A percentile compares a stretch with the other conserved stretches of the same genome.
These are phyloP conservation scores for Nilaparvata lugens DNA, from an alignment of 1,140 invertebrate species.

Conservation along the genomic window DNA sequence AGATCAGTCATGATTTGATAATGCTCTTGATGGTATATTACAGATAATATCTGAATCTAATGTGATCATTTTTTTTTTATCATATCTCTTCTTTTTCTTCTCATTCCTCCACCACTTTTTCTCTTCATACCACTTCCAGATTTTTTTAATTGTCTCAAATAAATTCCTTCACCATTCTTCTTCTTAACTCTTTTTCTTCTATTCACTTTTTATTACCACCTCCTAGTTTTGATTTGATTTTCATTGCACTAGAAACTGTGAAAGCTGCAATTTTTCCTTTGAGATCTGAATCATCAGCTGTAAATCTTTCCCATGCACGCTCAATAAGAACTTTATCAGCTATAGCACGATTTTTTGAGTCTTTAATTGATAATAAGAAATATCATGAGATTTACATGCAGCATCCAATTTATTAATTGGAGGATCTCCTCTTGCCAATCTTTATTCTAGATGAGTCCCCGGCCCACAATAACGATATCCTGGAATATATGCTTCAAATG, in stretches of 20 bases:
- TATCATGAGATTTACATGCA: constrained; percentile 37
- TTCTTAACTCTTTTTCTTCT: not conserved
- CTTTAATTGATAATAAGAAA: constrained; percentile 30
- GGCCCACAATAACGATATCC: constrained; percentile 26
- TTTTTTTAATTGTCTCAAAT: constrained; percentile 23
- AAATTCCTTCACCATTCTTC: constrained; percentile 28
- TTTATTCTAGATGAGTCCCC: constrained; percentile 33
- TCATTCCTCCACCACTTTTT: not conserved
- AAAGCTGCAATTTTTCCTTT: constrained; percentile 32
- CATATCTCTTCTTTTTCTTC: not conserved
- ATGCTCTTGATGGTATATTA: constrained; percentile 1
- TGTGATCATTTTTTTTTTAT: not conserved
- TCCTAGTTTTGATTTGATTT: constrained; percentile 31
- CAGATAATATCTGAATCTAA: not conserved
- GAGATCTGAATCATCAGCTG: constrained; percentile 31
- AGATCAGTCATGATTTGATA: not conserved
- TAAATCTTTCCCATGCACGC: constrained; percentile 31
- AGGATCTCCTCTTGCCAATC: constrained; percentile 33
- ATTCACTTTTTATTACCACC: not conserved
- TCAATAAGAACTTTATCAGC: constrained; percentile 33
- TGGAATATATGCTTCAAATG: constrained; percentile 9
- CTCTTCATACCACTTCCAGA: constrained; percentile 1
- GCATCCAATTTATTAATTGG: constrained; percentile 36
- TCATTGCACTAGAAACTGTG: constrained; percentile 29
- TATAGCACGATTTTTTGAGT: constrained; percentile 30